Evolutionary conservation across 1,140 invertebrate genomes (phyloP).

Genomic region (Euglossa dilemma): DNA sequence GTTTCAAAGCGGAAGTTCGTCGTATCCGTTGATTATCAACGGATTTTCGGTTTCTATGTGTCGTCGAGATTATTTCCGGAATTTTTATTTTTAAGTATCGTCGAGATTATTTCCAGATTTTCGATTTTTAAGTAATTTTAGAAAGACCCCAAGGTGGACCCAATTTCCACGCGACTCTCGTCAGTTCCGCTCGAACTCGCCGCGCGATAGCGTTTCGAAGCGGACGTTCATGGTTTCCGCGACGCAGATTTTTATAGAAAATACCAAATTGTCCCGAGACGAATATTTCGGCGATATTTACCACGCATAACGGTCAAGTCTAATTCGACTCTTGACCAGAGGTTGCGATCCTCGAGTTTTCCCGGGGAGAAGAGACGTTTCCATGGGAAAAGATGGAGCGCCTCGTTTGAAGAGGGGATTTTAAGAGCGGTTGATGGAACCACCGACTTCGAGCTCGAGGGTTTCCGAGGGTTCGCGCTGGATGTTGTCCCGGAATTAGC

Average conservation of each 20-base stretch:
- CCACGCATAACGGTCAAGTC: neutral
- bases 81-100: too few species aligned
- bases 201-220: conserved; percentile 46
- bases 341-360: neutral
- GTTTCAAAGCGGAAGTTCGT: conserved; percentile 40
- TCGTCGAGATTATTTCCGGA: too few species aligned
- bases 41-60: too few species aligned
- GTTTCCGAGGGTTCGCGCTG: neutral
- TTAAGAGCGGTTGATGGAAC: neutral
- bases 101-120: too few species aligned
- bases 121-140: too few species aligned
- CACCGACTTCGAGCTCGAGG: neutral
- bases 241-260: conserved; percentile 30
- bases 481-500: neutral
- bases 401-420: neutral
- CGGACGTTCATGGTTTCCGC: conserved; percentile 48
- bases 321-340: conserved; percentile 17
- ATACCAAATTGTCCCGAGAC: conserved; percentile 31
- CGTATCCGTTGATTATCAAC: too few species aligned
- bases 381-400: neutral
- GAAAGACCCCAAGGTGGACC: too few species aligned
- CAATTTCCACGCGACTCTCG: conserved; percentile 10
- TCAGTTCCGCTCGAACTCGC: conserved; percentile 13
- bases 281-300: conserved; percentile 52
- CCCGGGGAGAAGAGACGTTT: neutral